These are phyloP conservation scores for Motacilla alba DNA, from an alignment of 2,113 vertebrate genomes.

Conservation along the genomic window DNA sequence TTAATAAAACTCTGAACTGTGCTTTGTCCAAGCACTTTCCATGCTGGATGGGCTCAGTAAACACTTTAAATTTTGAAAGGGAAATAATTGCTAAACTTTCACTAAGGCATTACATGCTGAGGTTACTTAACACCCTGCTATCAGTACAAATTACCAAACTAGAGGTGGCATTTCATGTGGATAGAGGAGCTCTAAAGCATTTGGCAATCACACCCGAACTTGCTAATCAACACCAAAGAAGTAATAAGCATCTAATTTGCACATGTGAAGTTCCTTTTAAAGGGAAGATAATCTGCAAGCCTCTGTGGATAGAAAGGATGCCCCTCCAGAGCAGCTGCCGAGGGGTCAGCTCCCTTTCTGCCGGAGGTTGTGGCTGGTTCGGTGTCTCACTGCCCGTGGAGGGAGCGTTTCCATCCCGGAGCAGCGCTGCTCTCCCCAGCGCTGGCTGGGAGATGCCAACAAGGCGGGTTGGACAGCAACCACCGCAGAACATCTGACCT, in stretches of 20 bases:
- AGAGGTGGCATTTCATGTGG: neutral
- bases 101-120: neutral
- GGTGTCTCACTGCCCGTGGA: neutral
- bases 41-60: neutral
- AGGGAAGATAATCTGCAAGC: neutral
- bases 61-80: neutral
- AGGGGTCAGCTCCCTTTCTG: neutral
- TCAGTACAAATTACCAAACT: neutral
- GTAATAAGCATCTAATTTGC: slow-evolving; percentile 24
- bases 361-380: neutral
- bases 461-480: no score
- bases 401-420: neutral
- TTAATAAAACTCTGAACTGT: neutral
- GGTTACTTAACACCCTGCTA: neutral
- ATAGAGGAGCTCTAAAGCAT: neutral
- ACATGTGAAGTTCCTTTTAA: neutral
- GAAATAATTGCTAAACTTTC: slow-evolving; percentile 12
- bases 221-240: slow-evolving; percentile 29
- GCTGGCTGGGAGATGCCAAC: neutral
- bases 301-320: neutral
- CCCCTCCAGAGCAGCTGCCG: neutral
- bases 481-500: neutral
- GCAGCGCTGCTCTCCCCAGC: neutral
- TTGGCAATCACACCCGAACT: slow-evolving; percentile 17
- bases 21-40: neutral